Base-by-base conservation (phyloP, 2,113 vertebrate genomes). In the Hiodon tergisus region DNA sequence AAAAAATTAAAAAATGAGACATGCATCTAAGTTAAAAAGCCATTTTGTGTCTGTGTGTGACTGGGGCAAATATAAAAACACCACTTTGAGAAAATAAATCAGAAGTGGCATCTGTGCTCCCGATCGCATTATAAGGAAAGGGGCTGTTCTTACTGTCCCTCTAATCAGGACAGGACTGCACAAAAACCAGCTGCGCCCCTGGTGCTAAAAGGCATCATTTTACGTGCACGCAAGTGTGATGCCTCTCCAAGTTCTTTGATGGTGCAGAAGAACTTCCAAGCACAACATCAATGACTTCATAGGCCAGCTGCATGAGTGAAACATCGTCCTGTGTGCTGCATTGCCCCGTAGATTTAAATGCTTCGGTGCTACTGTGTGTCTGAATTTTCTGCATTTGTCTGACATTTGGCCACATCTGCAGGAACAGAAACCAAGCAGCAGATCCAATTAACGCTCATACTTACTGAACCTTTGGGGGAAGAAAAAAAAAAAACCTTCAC, bases 81-180 rank as follows among this genome's bases (percentile, higher is more conserved):
- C 50, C 54, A 67, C 63, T 55, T 63, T 14, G 63, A 63, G 73
- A 75, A 67, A 67, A 67, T 75, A 75, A 68, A 75, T 75, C 63
- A 75, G 63, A 14, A 14, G 6, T 65, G 68, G 75, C 68, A 31
- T 61, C 66, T 17, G 48, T 46, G 55, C 46, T 7, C 16, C 67
- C 75, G 57, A 63, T 65, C 57, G 9, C 51, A 57, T 69, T 31
- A 62, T 62, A 58, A 16, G 4, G 17, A 31, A 59, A 10, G 60
- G 75, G 75, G 50, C 16, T 75, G 52, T 76, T 50, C 68, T 76
- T 71, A 63, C 67, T 50, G 68, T 57, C 68, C 75, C 10, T 70
- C 60, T 69, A 70, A 70, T 70, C 67, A 76, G 48, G 51, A 48
- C 50, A 14, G 60, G 52, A 55, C 50, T 3, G 11, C 52, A 65